A percentile compares a stretch with the other conserved stretches of the same genome.
Evolutionary conservation across 2,797 vertebrate genomes (phyloP).

Genomic region (Bradypodion pumilum): DNA sequence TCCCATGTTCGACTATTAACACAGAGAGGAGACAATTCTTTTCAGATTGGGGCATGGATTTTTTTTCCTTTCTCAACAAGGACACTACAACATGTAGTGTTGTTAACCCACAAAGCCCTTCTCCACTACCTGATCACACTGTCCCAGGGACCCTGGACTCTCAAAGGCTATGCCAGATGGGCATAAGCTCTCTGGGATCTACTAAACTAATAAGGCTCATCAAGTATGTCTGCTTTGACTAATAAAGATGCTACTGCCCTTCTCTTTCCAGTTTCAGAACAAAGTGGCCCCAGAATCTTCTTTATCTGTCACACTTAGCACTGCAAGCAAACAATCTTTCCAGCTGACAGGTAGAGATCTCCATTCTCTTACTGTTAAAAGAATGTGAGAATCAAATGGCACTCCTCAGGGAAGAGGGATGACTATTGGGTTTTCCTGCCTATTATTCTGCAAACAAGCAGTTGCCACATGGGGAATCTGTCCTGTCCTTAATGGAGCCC

Average conservation of each 20-base stretch:
- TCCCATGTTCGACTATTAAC: background rate
- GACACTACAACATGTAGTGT: accelerated
- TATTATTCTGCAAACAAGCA: background rate
- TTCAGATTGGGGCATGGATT: background rate
- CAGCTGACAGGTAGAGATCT: background rate
- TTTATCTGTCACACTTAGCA: background rate
- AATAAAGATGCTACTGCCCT: no score
- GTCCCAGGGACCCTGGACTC: no score
- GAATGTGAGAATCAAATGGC: background rate
- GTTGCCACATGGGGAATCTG: background rate
- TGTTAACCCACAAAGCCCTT: no score
- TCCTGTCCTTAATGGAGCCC: background rate
- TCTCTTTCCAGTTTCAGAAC: background rate
- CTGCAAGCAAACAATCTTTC: background rate
- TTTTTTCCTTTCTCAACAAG: no score
- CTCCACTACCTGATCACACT: no score
- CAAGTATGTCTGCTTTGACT: no score
- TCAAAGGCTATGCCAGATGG: no score
- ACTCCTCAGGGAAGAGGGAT: background rate
- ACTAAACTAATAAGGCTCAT: no score
- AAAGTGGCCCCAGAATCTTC: background rate
- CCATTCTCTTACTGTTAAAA: no score
- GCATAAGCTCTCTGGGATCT: no score
- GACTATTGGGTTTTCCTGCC: background rate
- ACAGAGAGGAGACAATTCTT: background rate